A percentile compares a stretch with the other conserved stretches of the same genome.
Conservation (phyloP, 2,797 vertebrate genomes). For the Myotis planiceps region DNA sequence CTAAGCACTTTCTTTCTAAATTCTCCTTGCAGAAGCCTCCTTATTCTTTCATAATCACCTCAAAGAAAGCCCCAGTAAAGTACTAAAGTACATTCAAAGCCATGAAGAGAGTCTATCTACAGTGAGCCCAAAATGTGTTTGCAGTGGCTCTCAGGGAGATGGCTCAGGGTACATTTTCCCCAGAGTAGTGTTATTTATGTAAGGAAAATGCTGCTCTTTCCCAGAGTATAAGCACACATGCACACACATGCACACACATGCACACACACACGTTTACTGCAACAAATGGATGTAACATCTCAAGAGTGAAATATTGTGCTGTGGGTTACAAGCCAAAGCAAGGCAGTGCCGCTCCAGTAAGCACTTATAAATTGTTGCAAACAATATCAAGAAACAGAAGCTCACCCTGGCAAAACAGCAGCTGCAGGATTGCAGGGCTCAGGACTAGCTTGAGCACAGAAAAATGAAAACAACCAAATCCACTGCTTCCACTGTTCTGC, state of each 20-base stretch:
- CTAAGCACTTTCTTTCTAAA: constrained; percentile 77
- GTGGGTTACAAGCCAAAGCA: constrained; percentile 79
- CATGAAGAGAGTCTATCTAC: constrained; percentile 83
- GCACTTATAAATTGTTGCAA: constrained; percentile 74
- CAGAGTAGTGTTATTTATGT: constrained; percentile 21
- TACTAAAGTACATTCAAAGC: constrained; percentile 87
- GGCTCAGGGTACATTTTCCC: constrained; percentile 46
- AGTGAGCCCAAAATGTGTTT: constrained; percentile 79
- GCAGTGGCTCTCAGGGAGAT: constrained; percentile 77
- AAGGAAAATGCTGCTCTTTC: constrained; percentile 18
- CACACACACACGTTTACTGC: constrained; percentile 68
- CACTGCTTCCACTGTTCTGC: constrained; percentile 74
- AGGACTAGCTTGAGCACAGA: neutral
- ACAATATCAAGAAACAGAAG: constrained; percentile 67
- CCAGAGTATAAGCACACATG: neutral
- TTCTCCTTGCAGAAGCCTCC: constrained; percentile 80
- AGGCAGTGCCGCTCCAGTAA: constrained; percentile 68
- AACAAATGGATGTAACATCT: constrained; percentile 82
- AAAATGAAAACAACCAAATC: constrained; percentile 70
- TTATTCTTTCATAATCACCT: constrained; percentile 85
- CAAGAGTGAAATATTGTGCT: constrained; percentile 79
- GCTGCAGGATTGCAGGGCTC: constrained; percentile 12
- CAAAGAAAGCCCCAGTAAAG: constrained; percentile 85
- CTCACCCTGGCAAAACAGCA: neutral
- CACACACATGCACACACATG: neutral